phyloP scores from a whole-genome alignment of 2,888 invertebrate species.

The Xanthia togata region DNA sequence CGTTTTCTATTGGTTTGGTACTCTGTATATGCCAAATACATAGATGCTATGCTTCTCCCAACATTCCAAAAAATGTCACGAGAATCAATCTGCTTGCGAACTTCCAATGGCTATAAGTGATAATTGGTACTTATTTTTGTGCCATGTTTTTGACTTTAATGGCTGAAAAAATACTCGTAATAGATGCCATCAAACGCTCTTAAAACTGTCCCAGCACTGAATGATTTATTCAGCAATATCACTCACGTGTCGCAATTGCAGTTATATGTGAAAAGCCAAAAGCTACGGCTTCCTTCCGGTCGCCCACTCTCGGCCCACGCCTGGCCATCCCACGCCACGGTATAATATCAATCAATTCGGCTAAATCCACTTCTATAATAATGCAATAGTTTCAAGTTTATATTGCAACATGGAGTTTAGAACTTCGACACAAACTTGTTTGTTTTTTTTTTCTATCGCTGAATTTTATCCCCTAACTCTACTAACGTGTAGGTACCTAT shows the following conservation, averaged over 20 bases:
- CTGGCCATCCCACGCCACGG: slow-evolving; percentile 73
- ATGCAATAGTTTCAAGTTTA: slow-evolving; percentile 70
- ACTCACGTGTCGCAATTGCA: slow-evolving; percentile 66
- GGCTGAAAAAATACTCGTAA: not conserved
- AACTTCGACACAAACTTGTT: slow-evolving; percentile 32
- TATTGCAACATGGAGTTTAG: slow-evolving; percentile 51
- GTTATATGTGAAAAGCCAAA: slow-evolving; percentile 76
- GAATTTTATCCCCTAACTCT: too few relatives aligned
- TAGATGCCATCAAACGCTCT: slow-evolving; percentile 1
- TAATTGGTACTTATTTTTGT: not conserved
- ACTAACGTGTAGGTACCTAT: too few relatives aligned
- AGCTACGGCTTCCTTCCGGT: slow-evolving; percentile 87
- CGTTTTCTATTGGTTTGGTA: not conserved
- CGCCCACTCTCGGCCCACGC: slow-evolving; percentile 83
- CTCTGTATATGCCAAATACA: not conserved
- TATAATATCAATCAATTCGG: slow-evolving; percentile 83
- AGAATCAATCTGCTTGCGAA: not conserved
- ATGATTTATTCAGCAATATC: slow-evolving; percentile 49
- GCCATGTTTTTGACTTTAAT: not conserved
- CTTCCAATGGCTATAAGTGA: not conserved
- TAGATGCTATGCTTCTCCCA: not conserved
- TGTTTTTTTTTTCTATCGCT: slow-evolving; percentile 3
- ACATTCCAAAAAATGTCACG: not conserved
- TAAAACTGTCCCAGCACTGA: slow-evolving; percentile 20
- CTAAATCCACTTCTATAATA: slow-evolving; percentile 80